These are phyloP conservation scores for Macroglossus sobrinus DNA, from an alignment of 2,113 vertebrate species.

Conservation along the genomic window DNA sequence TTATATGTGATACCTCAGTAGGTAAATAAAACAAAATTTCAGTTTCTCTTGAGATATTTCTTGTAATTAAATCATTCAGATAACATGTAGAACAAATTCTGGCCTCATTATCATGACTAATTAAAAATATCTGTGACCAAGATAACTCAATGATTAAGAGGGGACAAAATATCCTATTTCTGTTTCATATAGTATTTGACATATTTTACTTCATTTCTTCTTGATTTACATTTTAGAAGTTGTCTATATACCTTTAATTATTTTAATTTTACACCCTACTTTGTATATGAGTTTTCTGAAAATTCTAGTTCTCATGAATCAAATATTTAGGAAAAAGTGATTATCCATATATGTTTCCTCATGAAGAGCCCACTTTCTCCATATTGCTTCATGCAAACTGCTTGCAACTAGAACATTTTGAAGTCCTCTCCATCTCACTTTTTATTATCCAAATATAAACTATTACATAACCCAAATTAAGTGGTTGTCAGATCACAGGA, in stretches of 20 bases:
- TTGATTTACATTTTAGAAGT: neutral
- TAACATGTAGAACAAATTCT: neutral
- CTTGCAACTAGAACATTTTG: neutral
- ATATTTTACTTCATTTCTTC: neutral
- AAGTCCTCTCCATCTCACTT: neutral
- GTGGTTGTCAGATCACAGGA: neutral
- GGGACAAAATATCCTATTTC: neutral
- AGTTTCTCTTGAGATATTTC: neutral
- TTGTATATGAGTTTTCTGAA: neutral
- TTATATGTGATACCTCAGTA: neutral
- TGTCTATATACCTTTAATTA: neutral
- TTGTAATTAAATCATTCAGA: neutral
- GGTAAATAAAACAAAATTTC: neutral
- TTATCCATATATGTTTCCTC: neutral
- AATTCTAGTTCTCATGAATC: neutral
- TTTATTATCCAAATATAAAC: neutral
- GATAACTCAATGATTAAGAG: neutral
- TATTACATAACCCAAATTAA: neutral
- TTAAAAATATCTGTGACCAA: neutral
- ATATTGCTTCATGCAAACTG: neutral
- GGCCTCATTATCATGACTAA: neutral
- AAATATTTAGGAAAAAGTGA: neutral
- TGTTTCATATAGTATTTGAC: neutral
- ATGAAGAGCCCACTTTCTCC: neutral
- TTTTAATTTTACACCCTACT: neutral